Conservation (phyloP, 2,113 vertebrate species). For the Apodemus sylvaticus region DNA sequence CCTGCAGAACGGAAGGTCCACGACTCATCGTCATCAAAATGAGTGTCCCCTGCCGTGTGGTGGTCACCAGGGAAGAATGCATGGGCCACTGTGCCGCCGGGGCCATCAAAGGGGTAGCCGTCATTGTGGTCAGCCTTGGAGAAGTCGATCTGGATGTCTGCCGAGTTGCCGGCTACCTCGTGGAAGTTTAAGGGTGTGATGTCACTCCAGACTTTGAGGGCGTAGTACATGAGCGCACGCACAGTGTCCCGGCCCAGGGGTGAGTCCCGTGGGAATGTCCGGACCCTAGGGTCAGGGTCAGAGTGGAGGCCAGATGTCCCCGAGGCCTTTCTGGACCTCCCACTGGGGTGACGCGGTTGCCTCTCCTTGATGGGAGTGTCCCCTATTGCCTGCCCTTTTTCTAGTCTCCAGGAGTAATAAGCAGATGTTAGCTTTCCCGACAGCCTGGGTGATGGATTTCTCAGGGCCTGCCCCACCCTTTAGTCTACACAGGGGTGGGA, state of each 20-base stretch:
- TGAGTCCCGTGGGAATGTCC: conserved; percentile 94
- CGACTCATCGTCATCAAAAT: conserved; percentile 96
- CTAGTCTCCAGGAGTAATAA: too few relatives aligned
- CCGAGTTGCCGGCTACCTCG: conserved; percentile 93
- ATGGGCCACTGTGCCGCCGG: conserved; percentile 95
- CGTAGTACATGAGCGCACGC: conserved; percentile 96
- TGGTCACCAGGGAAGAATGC: conserved; percentile 96
- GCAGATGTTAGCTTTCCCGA: neutral
- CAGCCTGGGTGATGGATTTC: too few relatives aligned
- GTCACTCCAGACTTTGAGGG: conserved; percentile 98
- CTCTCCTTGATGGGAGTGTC: neutral
- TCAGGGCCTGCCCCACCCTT: neutral
- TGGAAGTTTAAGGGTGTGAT: conserved; percentile 96
- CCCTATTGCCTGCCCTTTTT: neutral
- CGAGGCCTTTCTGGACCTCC: neutral
- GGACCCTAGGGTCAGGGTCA: conserved; percentile 86
- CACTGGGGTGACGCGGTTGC: neutral
- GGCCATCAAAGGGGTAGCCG: conserved; percentile 96
- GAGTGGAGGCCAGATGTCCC: neutral
- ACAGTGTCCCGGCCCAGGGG: conserved; percentile 94
- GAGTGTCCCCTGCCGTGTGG: conserved; percentile 92
- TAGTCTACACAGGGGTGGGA: neutral
- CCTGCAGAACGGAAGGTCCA: conserved; percentile 98
- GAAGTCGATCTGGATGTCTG: conserved; percentile 98
- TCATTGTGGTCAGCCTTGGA: conserved; percentile 94